A percentile compares a stretch with the other conserved stretches of the same genome.
phyloP scores from a whole-genome alignment of 1,140 invertebrate genomes.

The Brachionus asplanchnoidis region DNA sequence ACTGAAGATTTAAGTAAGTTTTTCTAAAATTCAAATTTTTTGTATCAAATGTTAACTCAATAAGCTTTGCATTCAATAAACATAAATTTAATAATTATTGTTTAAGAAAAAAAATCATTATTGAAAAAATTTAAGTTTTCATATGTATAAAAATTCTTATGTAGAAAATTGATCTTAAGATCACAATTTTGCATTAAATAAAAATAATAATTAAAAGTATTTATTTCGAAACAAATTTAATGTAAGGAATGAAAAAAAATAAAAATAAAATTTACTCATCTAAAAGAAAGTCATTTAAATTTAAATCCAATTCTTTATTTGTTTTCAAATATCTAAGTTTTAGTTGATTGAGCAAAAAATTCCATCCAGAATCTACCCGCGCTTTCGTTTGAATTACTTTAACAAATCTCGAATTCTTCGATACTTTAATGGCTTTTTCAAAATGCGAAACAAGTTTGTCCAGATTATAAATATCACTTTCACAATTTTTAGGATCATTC shows the following conservation, averaged over 20 bases:
- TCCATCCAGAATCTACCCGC: background rate
- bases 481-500: background rate
- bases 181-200: background rate
- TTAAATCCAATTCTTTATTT: background rate
- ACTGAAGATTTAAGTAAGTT: too few species aligned
- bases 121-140: too few species aligned
- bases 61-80: too few species aligned
- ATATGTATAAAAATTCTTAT: too few species aligned
- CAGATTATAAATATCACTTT: background rate
- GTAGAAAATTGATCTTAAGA: background rate
- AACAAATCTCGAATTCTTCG: background rate
- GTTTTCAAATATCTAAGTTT: background rate
- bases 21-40: too few species aligned
- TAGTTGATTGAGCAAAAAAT: slow-evolving; percentile 2
- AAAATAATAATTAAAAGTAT: background rate
- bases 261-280: background rate
- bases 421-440: background rate
- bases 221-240: background rate
- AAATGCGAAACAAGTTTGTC: background rate
- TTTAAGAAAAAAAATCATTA: too few species aligned
- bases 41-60: too few species aligned
- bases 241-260: background rate
- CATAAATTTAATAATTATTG: too few species aligned
- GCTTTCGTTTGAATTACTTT: background rate
- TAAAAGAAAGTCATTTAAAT: background rate